Percentiles rank a stretch among this genome's conserved stretches.
These are phyloP conservation scores for Drosophila lutescens DNA, from an alignment of 2,888 invertebrate species.

Conservation along the genomic window DNA sequence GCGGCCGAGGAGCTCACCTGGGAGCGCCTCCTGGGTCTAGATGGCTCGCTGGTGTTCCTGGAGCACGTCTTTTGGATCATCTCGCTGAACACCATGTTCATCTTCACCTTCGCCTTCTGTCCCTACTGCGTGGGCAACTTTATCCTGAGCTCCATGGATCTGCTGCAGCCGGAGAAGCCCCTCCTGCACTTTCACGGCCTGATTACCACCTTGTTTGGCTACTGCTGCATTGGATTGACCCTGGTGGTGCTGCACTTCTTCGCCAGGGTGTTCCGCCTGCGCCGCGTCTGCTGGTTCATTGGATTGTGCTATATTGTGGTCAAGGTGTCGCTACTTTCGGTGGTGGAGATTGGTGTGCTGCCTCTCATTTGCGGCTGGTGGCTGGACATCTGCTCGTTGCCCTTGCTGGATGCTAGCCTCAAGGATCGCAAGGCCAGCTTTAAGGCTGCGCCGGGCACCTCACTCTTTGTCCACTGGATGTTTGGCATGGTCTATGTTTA, in stretches of 20 bases:
- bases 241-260: conserved; percentile 93
- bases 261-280: conserved; percentile 91
- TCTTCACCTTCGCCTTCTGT: conserved; percentile 97
- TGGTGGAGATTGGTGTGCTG: conserved; percentile 98
- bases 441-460: conserved; percentile 96
- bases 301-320: conserved; percentile 94
- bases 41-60: conserved; percentile 97
- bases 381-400: conserved; percentile 98
- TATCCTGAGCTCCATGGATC: conserved; percentile 89
- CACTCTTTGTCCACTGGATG: conserved; percentile 99
- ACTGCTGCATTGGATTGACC: conserved; percentile 93
- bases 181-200: conserved; percentile 96
- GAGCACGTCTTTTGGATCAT: conserved; percentile 99
- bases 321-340: conserved; percentile 96
- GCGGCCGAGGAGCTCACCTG: conserved; percentile 99
- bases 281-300: conserved; percentile 92
- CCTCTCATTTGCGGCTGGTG: conserved; percentile 99
- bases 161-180: conserved; percentile 82
- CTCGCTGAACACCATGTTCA: conserved; percentile 97
- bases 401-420: conserved; percentile 92
- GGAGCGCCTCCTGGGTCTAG: conserved; percentile 97
- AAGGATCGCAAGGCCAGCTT: conserved; percentile 95
- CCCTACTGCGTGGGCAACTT: conserved; percentile 97
- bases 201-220: conserved; percentile 96
- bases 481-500: conserved; percentile 99